Percentiles rank a stretch among this genome's conserved stretches.
phyloP scores from a whole-genome alignment of 1,140 invertebrate genomes.

The Calliopsis andreniformis region DNA sequence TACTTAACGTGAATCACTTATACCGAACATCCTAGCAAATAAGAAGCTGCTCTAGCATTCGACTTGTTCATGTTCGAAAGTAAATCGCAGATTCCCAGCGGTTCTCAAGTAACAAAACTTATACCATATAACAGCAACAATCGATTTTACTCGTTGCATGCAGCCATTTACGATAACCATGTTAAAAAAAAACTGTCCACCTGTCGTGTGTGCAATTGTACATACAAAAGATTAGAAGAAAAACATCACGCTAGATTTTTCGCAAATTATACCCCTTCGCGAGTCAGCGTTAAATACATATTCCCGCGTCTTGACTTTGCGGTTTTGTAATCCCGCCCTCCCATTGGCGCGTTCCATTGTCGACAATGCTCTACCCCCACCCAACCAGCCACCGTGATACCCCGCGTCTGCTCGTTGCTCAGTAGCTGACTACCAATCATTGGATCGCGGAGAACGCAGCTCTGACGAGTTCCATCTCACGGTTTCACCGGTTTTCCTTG shows the following conservation, averaged over 20 bases:
- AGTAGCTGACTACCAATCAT: constrained; percentile 29
- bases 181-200: neutral
- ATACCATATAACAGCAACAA: neutral
- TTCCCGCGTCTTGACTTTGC: constrained; percentile 23
- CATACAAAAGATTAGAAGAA: no score
- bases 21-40: no score
- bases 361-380: constrained; percentile 19
- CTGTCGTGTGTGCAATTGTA: neutral
- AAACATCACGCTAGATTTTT: neutral
- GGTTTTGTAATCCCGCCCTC: constrained; percentile 1
- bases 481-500: constrained; percentile 1
- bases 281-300: neutral
- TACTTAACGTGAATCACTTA: no score
- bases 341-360: constrained; percentile 27
- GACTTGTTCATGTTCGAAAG: neutral
- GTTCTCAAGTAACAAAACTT: neutral
- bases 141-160: neutral
- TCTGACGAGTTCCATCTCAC: neutral
- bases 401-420: constrained; percentile 32
- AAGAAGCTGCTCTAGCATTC: no score
- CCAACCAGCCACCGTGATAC: constrained; percentile 1
- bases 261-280: neutral
- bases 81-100: neutral
- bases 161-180: neutral
- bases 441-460: neutral